A percentile compares a stretch with the other conserved stretches of the same genome.
phyloP scores from a whole-genome alignment of 2,797 vertebrate species.

The Micromesistius poutassou region DNA sequence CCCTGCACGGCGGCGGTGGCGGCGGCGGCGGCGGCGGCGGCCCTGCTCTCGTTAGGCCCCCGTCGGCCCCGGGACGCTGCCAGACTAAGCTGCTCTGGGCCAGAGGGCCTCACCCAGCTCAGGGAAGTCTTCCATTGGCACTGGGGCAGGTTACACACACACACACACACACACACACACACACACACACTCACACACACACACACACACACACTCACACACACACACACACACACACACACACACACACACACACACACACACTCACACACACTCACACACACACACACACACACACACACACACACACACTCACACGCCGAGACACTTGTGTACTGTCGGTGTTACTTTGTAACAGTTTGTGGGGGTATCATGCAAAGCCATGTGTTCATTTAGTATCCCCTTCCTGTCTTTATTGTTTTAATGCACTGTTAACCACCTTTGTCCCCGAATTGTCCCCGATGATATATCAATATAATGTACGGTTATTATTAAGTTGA shows the following conservation, averaged over 20 bases:
- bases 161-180: too few relatives aligned
- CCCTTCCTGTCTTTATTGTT: neutral
- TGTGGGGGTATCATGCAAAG: too few relatives aligned
- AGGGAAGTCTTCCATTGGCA: neutral
- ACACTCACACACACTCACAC: neutral
- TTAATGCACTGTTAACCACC: neutral
- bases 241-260: neutral
- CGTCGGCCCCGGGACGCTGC: constrained; percentile 34
- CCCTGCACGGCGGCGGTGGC: constrained; percentile 20
- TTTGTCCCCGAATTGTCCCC: neutral
- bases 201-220: neutral
- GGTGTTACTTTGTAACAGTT: too few relatives aligned
- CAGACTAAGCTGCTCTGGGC: constrained; percentile 36
- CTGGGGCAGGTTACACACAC: neutral
- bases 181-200: neutral
- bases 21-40: too few relatives aligned
- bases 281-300: neutral
- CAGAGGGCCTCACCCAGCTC: constrained; percentile 12
- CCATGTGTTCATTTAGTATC: neutral
- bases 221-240: neutral
- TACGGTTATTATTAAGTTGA: neutral
- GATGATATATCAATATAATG: neutral
- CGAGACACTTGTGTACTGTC: too few relatives aligned
- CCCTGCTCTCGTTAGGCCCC: constrained; percentile 48
- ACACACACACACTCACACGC: neutral